Evolutionary conservation across 37 sponge, comb jelly and placozoan species (phyloP).

Genomic region (Cladorhizidae sp.): DNA sequence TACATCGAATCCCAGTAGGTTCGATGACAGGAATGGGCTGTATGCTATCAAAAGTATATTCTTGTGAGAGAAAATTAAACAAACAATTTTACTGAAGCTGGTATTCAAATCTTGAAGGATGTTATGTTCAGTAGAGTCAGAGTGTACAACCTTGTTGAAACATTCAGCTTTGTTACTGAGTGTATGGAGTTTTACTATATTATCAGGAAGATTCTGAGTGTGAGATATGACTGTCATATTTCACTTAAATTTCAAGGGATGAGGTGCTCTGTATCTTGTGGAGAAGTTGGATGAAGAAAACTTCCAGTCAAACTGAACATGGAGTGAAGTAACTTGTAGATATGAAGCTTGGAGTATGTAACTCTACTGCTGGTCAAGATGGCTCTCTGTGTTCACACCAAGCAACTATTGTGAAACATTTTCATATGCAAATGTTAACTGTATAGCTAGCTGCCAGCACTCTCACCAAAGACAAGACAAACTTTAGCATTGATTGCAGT

Average conservation of each 20-base stretch:
- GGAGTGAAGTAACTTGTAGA: conserved; percentile 35
- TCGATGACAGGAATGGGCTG: too few relatives aligned
- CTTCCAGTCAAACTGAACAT: conserved; percentile 22
- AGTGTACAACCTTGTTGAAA: conserved; percentile 23
- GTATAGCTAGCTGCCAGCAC: too few relatives aligned
- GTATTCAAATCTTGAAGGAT: too few relatives aligned
- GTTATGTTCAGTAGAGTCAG: conserved; percentile 31
- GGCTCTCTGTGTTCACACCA: conserved; percentile 23
- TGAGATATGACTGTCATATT: conserved; percentile 15
- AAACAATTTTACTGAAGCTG: too few relatives aligned
- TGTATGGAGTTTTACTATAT: conserved; percentile 21
- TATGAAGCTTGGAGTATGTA: conserved; percentile 37
- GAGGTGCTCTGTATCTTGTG: not conserved
- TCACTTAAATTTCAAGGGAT: conserved; percentile 25
- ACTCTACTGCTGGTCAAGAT: conserved; percentile 37
- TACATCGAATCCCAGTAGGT: too few relatives aligned
- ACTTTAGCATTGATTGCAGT: too few relatives aligned
- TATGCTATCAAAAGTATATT: too few relatives aligned
- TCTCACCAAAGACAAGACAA: too few relatives aligned
- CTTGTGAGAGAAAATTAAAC: too few relatives aligned
- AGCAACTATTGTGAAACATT: conserved; percentile 8
- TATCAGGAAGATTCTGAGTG: conserved; percentile 22
- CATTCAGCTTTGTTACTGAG: conserved; percentile 15
- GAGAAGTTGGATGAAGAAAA: conserved; percentile 20
- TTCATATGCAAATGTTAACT: too few relatives aligned